These are phyloP conservation scores for Enteromius treurensis DNA, from an alignment of 2,797 vertebrate genomes.

Conservation along the genomic window DNA sequence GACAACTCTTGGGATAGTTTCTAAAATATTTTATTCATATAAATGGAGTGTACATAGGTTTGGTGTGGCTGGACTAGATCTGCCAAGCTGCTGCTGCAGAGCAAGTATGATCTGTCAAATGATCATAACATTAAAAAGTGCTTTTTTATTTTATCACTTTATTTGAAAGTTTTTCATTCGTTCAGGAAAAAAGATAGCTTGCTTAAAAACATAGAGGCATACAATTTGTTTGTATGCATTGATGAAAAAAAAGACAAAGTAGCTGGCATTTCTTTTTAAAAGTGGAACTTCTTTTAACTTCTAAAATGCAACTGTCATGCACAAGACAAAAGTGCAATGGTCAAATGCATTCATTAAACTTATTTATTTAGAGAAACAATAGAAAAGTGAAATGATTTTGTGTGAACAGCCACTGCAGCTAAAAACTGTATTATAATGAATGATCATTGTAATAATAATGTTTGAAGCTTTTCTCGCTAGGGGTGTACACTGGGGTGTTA, in stretches of 20 bases:
- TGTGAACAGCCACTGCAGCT: not conserved
- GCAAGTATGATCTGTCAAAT: not conserved
- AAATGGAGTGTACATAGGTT: not conserved
- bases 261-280: not conserved
- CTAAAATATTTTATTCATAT: not conserved
- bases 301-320: not conserved
- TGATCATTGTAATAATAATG: not conserved
- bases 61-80: not conserved
- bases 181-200: not conserved
- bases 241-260: not conserved
- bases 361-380: not conserved
- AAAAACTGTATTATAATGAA: not conserved
- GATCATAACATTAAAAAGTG: not conserved
- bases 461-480: not conserved
- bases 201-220: not conserved
- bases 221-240: not conserved
- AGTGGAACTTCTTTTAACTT: not conserved
- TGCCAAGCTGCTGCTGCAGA: not conserved
- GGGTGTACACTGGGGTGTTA: not conserved
- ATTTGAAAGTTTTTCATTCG: not conserved
- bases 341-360: not conserved
- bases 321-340: not conserved
- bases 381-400: not conserved
- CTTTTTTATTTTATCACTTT: not conserved
- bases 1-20: not conserved